phyloP scores from a whole-genome alignment of 2,797 vertebrate species.

The Periparus ater region DNA sequence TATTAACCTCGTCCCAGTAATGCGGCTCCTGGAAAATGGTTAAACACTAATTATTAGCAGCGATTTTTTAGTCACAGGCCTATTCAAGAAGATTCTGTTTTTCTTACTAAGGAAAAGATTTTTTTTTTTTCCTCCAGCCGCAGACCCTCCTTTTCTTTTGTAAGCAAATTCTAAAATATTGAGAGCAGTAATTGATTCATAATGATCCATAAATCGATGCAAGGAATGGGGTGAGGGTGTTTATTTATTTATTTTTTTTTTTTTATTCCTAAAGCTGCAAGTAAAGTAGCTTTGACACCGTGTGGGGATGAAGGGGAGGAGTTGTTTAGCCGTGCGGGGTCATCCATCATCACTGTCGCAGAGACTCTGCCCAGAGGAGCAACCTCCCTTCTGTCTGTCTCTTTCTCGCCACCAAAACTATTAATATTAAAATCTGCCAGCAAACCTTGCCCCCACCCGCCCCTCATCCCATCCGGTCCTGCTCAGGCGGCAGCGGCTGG shows the following conservation, averaged over 20 bases:
- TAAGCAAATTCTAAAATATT: constrained; percentile 70
- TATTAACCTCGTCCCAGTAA: neutral
- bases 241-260: constrained; percentile 74
- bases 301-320: constrained; percentile 89
- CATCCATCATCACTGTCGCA: constrained; percentile 99
- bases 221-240: constrained; percentile 41
- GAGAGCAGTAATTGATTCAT: constrained; percentile 77
- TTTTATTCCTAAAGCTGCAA: constrained; percentile 87
- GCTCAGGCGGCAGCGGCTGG: neutral
- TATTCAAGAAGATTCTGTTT: neutral
- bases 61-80: neutral
- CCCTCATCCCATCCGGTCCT: neutral
- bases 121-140: neutral
- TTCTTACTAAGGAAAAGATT: neutral
- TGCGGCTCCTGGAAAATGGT: neutral
- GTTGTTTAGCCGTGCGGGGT: constrained; percentile 87
- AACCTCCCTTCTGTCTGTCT: constrained; percentile 94
- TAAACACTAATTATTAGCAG: neutral
- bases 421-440: constrained; percentile 93
- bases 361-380: constrained; percentile 90
- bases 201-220: constrained; percentile 75
- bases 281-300: constrained; percentile 86
- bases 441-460: constrained; percentile 13
- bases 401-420: constrained; percentile 85
- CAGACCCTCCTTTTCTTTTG: constrained; percentile 51